These are phyloP conservation scores for Hormiphora californensis DNA, from an alignment of 37 sponge, comb jelly and placozoan species.

Conservation along the genomic window DNA sequence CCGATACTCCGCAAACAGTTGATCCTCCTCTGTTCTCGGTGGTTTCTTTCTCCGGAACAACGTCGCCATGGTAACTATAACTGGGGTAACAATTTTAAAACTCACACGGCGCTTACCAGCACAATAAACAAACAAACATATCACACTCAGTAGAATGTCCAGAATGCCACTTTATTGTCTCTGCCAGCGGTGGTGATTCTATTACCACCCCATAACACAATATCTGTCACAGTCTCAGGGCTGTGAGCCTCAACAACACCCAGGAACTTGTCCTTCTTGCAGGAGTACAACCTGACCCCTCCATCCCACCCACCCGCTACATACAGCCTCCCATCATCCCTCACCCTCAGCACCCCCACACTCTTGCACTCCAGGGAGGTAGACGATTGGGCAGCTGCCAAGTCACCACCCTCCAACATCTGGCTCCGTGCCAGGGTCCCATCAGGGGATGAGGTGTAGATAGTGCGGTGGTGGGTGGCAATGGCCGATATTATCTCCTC, in stretches of 20 bases:
- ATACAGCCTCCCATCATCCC: conserved; percentile 11
- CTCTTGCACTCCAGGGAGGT: conserved; percentile 7
- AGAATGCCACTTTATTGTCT: conserved; percentile 8
- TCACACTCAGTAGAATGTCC: not conserved
- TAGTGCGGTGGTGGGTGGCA: not conserved
- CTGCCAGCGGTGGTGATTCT: conserved; percentile 2
- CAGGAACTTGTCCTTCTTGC: not conserved
- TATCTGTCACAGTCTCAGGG: conserved; percentile 30
- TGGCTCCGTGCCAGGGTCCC: too few species aligned
- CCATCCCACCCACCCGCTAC: conserved; percentile 41
- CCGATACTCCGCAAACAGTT: conserved; percentile 43
- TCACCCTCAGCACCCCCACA: not conserved
- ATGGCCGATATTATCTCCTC: conserved; percentile 20
- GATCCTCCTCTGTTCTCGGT: conserved; percentile 31
- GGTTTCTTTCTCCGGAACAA: conserved; percentile 36
- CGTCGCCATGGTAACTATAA: conserved; percentile 34
- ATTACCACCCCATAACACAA: not conserved
- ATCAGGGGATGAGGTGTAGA: not conserved
- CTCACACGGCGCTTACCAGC: too few species aligned
- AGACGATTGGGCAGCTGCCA: too few species aligned
- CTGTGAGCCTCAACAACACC: conserved; percentile 48
- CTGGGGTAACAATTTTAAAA: too few species aligned
- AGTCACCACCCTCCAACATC: too few species aligned
- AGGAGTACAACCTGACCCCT: not conserved
- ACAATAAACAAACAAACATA: too few species aligned